Percentiles rank a stretch among this genome's conserved stretches.
These are phyloP conservation scores for Urocolius indicus DNA, from an alignment of 2,113 vertebrate genomes.

Conservation along the genomic window DNA sequence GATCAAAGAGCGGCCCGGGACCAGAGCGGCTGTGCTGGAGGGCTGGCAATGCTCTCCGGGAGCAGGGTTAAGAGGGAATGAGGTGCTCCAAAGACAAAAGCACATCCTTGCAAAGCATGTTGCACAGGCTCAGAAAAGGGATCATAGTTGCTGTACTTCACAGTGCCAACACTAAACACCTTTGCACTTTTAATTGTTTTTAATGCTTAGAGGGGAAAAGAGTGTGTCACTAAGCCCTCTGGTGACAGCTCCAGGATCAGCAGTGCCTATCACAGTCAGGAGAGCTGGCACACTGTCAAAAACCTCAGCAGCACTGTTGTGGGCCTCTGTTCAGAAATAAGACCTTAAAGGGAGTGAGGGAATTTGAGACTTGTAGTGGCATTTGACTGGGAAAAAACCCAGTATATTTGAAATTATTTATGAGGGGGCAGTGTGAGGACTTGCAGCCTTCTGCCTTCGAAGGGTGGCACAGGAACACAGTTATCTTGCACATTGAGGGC, in stretches of 20 bases:
- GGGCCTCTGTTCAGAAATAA: constrained; percentile 11
- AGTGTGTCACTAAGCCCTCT: constrained; percentile 56
- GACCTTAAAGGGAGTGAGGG: neutral
- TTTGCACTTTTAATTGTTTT: constrained; percentile 58
- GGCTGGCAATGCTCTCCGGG: neutral
- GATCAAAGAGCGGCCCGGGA: neutral
- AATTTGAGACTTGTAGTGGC: neutral
- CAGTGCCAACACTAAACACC: neutral
- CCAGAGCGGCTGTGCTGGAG: neutral
- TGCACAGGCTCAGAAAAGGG: neutral
- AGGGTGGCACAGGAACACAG: neutral
- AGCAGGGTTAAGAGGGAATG: neutral
- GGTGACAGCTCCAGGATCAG: constrained; percentile 57
- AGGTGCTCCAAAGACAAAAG: neutral
- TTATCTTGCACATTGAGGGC: neutral
- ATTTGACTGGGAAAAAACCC: neutral
- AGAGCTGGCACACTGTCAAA: neutral
- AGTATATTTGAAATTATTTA: constrained; percentile 40
- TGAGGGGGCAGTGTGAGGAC: neutral
- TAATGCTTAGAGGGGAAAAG: neutral
- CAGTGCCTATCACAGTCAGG: neutral
- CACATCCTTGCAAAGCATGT: neutral
- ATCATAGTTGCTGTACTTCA: neutral
- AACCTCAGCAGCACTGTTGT: neutral
- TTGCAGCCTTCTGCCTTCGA: constrained; percentile 14